Evolutionary conservation across 2,888 invertebrate genomes (phyloP).

Genomic region (Neoascia interrupta): DNA sequence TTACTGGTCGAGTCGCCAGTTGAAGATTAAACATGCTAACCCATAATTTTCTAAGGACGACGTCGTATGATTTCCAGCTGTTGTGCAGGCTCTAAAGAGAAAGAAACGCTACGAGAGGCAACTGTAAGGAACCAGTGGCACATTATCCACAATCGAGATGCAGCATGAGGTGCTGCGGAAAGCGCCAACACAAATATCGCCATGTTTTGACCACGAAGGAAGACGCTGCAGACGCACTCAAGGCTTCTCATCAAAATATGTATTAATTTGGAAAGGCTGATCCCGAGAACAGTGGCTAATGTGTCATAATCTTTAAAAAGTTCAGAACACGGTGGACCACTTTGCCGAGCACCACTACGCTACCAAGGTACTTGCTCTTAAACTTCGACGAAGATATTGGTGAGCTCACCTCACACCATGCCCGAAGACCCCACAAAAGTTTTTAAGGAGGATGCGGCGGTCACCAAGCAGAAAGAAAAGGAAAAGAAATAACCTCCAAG

Average conservation of each 20-base stretch:
- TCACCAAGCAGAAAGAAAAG: constrained; percentile 80
- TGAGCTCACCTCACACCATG: constrained; percentile 84
- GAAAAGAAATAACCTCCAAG: constrained; percentile 74
- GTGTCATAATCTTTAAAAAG: too few relatives aligned
- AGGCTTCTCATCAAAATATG: constrained; percentile 97
- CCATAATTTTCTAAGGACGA: too few relatives aligned
- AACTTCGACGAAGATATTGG: constrained; percentile 92
- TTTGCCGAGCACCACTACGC: constrained; percentile 99
- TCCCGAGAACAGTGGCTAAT: too few relatives aligned
- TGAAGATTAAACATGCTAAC: too few relatives aligned
- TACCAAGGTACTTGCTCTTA: constrained; percentile 98
- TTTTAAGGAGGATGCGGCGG: constrained; percentile 81
- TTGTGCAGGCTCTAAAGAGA: constrained; percentile 96
- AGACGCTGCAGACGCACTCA: constrained; percentile 96
- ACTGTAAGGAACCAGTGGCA: constrained; percentile 98
- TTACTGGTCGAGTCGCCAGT: too few relatives aligned
- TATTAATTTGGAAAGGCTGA: too few relatives aligned
- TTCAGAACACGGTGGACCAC: constrained; percentile 99
- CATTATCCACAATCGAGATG: constrained; percentile 97
- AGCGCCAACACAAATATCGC: constrained; percentile 99
- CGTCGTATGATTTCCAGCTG: too few relatives aligned
- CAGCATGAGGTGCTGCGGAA: constrained; percentile 97
- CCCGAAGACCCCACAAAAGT: constrained; percentile 87
- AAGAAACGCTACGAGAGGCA: constrained; percentile 99
- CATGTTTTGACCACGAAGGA: constrained; percentile 97